Evolutionary conservation across 2,797 vertebrate species (phyloP), one percentile per base, ranked within the genome.

Genomic region (Carduelis carduelis): DNA sequence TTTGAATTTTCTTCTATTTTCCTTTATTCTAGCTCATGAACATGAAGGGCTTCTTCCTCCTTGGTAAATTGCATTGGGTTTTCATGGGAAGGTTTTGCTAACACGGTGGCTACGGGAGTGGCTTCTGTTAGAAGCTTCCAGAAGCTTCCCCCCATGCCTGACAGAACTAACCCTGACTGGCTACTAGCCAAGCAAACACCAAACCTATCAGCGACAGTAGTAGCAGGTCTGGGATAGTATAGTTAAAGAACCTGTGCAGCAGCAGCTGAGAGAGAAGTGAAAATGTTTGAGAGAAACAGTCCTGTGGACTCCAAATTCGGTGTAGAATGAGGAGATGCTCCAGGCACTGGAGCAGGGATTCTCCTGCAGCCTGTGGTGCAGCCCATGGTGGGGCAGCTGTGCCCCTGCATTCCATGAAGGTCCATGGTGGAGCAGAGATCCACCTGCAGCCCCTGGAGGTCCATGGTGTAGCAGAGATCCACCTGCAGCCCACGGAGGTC

Each of bases 141-240:
- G 32, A 27, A 64, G 2, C 23, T 52, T 72, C 11, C 9, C 2
- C 8, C 2, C 11, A 5, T 37, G 28, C 15, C 28, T 1, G 0
- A 44, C 13, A 44, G 21, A 57, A 14, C 9, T 27, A 65, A 44
- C 12, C 5, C 28, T 56, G n/a, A 3, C n/a, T 49, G 20, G 20
- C 19, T 71, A 13, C 27, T 50, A 64, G 32, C 35, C 30, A 65
- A 70, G 43, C 8, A 49, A 70, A 70, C 41, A 12, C 10, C 5
- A 22, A 50, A 6, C 7, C 23, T 23, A 44, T 28, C 44, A 50
- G 10, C 27, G 43, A 5, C 1, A 26, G 18, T 19, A 34, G 32
- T 17, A 28, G 19, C 34, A 41, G 2, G 2, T 49, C 19, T 63
- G 35, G 12, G 15, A 49, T 50, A 19, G 22, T 19, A 9, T 14